A percentile compares a stretch with the other conserved stretches of the same genome.
These are phyloP conservation scores for Passer domesticus DNA, from an alignment of 2,113 vertebrate genomes.

Conservation along the genomic window DNA sequence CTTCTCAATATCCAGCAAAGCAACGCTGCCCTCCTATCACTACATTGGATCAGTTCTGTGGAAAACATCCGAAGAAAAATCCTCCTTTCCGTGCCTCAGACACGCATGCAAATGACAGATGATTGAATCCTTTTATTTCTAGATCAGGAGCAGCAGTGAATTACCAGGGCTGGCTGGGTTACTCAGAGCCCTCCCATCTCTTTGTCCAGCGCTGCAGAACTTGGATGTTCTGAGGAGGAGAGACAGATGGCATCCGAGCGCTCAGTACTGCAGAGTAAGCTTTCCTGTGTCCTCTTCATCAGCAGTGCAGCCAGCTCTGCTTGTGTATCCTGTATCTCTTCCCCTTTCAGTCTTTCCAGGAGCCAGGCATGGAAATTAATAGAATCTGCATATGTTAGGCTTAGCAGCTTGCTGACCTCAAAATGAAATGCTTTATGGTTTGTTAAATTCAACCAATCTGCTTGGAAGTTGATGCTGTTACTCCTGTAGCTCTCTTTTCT, in stretches of 20 bases:
- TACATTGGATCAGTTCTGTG: not conserved
- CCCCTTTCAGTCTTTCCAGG: not conserved
- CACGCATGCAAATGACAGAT: not conserved
- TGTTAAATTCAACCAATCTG: not conserved
- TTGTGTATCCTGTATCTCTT: not conserved
- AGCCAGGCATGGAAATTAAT: not conserved
- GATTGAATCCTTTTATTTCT: not conserved
- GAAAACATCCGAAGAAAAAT: not conserved
- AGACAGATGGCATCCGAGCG: not conserved
- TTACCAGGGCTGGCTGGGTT: not conserved
- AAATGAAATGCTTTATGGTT: not conserved
- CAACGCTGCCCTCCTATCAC: not conserved
- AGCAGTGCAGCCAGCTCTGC: not conserved
- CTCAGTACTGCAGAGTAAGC: not conserved
- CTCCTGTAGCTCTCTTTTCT: not conserved
- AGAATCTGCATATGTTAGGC: not conserved
- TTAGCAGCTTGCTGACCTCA: not conserved
- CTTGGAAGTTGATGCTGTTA: not conserved
- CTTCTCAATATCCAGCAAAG: not conserved
- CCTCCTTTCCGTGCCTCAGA: not conserved
- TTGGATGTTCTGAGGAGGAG: not conserved
- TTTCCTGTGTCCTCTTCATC: not conserved
- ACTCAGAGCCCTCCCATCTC: not conserved
- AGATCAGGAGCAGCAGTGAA: not conserved
- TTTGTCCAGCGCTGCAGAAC: not conserved